Evolutionary conservation across 2,797 vertebrate species (phyloP).

Genomic region (Enteromius thamalakanensis): DNA sequence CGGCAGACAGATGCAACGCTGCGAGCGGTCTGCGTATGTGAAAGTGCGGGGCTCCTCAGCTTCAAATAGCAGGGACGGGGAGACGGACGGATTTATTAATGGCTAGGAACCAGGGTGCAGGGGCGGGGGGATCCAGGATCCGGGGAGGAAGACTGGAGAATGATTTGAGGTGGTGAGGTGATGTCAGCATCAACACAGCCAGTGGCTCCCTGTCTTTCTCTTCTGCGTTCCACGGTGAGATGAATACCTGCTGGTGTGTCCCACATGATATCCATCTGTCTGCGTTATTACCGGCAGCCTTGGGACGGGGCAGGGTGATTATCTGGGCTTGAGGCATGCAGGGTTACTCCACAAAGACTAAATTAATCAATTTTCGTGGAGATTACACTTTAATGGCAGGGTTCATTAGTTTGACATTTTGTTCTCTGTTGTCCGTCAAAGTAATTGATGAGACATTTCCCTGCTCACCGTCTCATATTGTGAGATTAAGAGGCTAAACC

Average conservation of each 20-base stretch:
- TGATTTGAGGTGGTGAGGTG: slow-evolving; percentile 71
- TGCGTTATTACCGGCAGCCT: slow-evolving; percentile 43
- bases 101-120: slow-evolving; percentile 73
- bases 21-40: slow-evolving; percentile 62
- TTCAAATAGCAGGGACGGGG: slow-evolving; percentile 78
- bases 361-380: slow-evolving; percentile 46
- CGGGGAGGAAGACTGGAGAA: slow-evolving; percentile 61
- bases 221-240: slow-evolving; percentile 47
- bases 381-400: slow-evolving; percentile 51
- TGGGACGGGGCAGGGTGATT: slow-evolving; percentile 46
- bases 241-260: slow-evolving; percentile 50
- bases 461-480: slow-evolving; percentile 26
- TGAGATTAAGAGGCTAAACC: slow-evolving; percentile 41
- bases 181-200: slow-evolving; percentile 76
- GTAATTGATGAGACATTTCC: slow-evolving; percentile 52
- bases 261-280: slow-evolving; percentile 60
- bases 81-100: slow-evolving; percentile 76
- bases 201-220: slow-evolving; percentile 63
- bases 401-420: slow-evolving; percentile 59
- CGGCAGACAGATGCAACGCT: slow-evolving; percentile 77
- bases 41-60: slow-evolving; percentile 68
- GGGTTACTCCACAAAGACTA: slow-evolving; percentile 48
- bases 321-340: slow-evolving; percentile 27
- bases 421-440: slow-evolving; percentile 45
- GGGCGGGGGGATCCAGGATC: slow-evolving; percentile 68